Evolutionary conservation across 2,113 vertebrate species (phyloP), one percentile per base, ranked within the genome.

Genomic region (Myxocyprinus asiaticus): DNA sequence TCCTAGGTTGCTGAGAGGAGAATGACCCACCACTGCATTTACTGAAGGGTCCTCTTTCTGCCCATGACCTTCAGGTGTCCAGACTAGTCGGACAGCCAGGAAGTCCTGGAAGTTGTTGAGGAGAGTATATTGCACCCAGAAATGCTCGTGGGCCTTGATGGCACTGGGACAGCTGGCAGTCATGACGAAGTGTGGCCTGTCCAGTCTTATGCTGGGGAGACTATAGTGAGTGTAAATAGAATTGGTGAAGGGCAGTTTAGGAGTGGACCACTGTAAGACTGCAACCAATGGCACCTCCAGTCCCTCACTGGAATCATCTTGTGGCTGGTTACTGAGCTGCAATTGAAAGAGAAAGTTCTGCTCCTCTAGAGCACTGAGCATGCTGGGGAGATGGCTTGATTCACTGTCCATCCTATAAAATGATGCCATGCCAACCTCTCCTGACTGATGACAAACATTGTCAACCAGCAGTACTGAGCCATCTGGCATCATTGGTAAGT

Each of bases 101-200:
- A 98, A 98, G 90, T 98, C 97, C 91, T 98, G 97, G 79, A 98
- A 92, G 75, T 98, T 95, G 86, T 98, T 98, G 76, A 98, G 94
- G 59, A 98, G 93, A 0, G 96, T 96, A 74, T 97, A 98, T 79
- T 94, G 94, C 78, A 98, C 97, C 0, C 91, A 93, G 88, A 98
- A 98, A 79, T 93, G 92, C 64, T 94, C 94, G 0, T 90, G 95
- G 51, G 94, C 89, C 9, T 42, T 83, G 69, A 97, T 95, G 0
- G 94, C 89, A 2, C 95, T 96, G 73, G 95, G 94, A n/a, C 96
- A 96, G 76, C 94, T 93, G 0, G 97, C 97, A 0, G 93, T 97
- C 97, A 98, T 98, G 73, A 98, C 94, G 17, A 98, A 97, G 7
- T 93, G 94, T 0, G 97, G 97, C 7, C 88, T 93, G 86, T 97